These are phyloP conservation scores for Cyphomyrmex costatus DNA, from an alignment of 1,140 invertebrate genomes.

Conservation along the genomic window DNA sequence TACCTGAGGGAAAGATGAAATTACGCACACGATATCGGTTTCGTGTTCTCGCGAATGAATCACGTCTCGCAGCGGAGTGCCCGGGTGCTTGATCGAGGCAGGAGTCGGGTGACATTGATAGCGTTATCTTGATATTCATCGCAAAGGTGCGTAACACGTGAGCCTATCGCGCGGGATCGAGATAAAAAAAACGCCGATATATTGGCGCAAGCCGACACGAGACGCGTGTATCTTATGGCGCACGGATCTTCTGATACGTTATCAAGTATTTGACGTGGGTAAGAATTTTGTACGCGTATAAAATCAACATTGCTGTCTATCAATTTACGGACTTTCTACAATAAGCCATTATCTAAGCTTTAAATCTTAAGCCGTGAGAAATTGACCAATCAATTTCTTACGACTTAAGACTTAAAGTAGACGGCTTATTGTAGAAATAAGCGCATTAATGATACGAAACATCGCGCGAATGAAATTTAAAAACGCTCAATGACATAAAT, in stretches of 20 bases:
- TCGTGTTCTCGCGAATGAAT: conserved; percentile 40
- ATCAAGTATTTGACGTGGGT: conserved; percentile 14
- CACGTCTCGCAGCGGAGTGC: conserved; percentile 26
- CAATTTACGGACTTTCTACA: not conserved
- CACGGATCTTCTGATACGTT: conserved; percentile 37
- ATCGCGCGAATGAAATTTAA: not conserved
- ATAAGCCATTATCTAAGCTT: too few species aligned
- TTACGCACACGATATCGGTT: conserved; percentile 37
- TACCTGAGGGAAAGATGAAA: conserved; percentile 2
- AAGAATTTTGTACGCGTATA: not conserved
- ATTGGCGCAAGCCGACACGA: conserved; percentile 42
- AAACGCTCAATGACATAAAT: not conserved
- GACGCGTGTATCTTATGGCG: conserved; percentile 37
- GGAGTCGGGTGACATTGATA: conserved; percentile 55
- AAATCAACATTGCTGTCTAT: not conserved
- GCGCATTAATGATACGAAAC: not conserved
- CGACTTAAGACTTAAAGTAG: too few species aligned
- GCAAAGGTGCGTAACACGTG: conserved; percentile 71
- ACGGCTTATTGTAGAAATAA: too few species aligned
- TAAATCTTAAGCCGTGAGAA: too few species aligned
- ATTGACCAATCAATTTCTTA: too few species aligned
- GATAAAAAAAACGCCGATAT: conserved; percentile 69
- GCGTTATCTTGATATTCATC: conserved; percentile 68
- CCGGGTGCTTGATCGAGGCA: conserved; percentile 29
- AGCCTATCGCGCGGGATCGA: conserved; percentile 66